Evolutionary conservation across 2,888 invertebrate species (phyloP).

Genomic region (Agapostemon virescens): DNA sequence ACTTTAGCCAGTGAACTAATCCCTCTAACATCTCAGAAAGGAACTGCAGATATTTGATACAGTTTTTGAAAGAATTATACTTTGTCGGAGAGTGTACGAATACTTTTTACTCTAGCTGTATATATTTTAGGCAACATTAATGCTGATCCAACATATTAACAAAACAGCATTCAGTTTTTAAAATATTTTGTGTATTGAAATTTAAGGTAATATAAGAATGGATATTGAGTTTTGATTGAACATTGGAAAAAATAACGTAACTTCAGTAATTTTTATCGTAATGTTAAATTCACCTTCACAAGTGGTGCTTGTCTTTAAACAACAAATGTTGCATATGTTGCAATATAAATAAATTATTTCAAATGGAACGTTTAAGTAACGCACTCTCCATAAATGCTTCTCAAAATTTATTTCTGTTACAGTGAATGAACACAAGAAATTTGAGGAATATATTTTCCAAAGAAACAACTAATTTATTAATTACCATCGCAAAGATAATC

Average conservation of each 20-base stretch:
- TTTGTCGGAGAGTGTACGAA: no score
- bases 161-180: neutral
- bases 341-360: neutral
- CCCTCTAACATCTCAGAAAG: no score
- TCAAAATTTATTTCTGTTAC: neutral
- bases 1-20: no score
- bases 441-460: neutral
- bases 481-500: neutral
- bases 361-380: neutral
- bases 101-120: no score
- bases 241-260: neutral
- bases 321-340: neutral
- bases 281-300: neutral
- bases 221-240: neutral
- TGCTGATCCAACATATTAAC: neutral
- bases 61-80: no score
- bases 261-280: neutral
- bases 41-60: no score
- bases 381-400: neutral
- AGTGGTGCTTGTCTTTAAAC: neutral
- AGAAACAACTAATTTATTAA: neutral
- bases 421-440: neutral
- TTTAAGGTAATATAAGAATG: neutral
- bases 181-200: neutral
- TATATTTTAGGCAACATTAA: neutral